Conservation (phyloP, 2,888 invertebrate genomes). For the Pherbina coryleti region DNA sequence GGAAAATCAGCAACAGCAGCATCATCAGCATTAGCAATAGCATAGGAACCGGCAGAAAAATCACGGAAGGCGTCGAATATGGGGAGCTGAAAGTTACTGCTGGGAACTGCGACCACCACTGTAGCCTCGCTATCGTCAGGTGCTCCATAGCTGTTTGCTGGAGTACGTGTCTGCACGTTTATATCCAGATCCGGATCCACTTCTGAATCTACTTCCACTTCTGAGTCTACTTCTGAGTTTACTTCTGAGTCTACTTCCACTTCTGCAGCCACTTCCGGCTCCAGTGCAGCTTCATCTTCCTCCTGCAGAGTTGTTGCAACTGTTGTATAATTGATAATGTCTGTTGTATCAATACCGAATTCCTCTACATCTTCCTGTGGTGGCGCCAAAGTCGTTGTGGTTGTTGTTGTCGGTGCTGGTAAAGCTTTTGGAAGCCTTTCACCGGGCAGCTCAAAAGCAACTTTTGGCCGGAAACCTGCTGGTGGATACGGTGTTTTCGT, state of each 20-base stretch:
- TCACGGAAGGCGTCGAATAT: conserved; percentile 56
- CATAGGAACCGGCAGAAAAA: conserved; percentile 50
- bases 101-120: conserved; percentile 53
- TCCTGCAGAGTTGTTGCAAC: background rate
- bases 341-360: background rate
- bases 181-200: conserved; percentile 19
- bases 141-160: conserved; percentile 59
- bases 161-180: conserved; percentile 47
- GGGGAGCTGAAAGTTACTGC: conserved; percentile 63
- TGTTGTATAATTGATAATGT: conserved; percentile 24
- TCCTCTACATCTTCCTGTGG: conserved; percentile 1
- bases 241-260: conserved; percentile 47
- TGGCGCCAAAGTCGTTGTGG: background rate
- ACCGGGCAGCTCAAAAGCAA: conserved; percentile 59
- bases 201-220: conserved; percentile 38
- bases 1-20: conserved; percentile 63
- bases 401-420: conserved; percentile 42
- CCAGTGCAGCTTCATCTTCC: background rate
- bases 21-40: conserved; percentile 48
- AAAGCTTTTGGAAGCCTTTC: conserved; percentile 51
- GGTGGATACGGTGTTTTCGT: conserved; percentile 63
- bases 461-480: conserved; percentile 61
- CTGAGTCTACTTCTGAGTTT: conserved; percentile 13
- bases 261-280: conserved; percentile 45
- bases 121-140: conserved; percentile 45